Percentiles rank a stretch among this genome's conserved stretches.
phyloP scores from a whole-genome alignment of 2,797 vertebrate genomes.

The Pampus argenteus region DNA sequence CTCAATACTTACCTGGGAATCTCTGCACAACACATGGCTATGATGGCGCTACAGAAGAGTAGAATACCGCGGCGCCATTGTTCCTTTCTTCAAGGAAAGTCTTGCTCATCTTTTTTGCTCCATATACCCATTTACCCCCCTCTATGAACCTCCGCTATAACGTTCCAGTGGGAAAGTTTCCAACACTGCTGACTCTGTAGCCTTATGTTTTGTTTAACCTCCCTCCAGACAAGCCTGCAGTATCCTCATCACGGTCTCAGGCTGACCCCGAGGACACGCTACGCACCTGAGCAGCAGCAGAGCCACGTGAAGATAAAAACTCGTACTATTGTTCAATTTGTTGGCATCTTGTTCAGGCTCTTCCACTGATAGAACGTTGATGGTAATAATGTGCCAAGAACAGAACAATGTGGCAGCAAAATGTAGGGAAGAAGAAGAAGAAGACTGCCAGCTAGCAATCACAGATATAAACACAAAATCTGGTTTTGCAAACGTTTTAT shows the following conservation, averaged over 20 bases:
- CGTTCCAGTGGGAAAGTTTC: not conserved
- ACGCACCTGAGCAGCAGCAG: not conserved
- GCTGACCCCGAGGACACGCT: not conserved
- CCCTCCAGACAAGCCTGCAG: not conserved
- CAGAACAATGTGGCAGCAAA: not conserved
- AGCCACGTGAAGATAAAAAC: not conserved
- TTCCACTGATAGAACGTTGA: not conserved
- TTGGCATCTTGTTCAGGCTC: not conserved
- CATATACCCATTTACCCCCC: no score
- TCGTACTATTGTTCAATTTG: not conserved
- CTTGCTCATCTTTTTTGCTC: not conserved
- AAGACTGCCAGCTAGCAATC: not conserved
- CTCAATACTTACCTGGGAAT: not conserved
- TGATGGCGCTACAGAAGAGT: not conserved
- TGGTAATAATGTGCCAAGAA: not conserved
- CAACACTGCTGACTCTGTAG: conserved; percentile 15
- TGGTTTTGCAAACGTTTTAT: no score
- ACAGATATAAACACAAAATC: not conserved
- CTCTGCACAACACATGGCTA: not conserved
- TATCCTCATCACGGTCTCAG: not conserved
- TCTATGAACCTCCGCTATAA: not conserved
- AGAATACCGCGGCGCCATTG: not conserved
- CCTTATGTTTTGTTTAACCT: not conserved
- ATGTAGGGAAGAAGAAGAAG: not conserved
- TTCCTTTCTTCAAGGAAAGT: not conserved